These are phyloP conservation scores for Argyrosomus japonicus DNA, from an alignment of 2,113 vertebrate species.

Conservation along the genomic window DNA sequence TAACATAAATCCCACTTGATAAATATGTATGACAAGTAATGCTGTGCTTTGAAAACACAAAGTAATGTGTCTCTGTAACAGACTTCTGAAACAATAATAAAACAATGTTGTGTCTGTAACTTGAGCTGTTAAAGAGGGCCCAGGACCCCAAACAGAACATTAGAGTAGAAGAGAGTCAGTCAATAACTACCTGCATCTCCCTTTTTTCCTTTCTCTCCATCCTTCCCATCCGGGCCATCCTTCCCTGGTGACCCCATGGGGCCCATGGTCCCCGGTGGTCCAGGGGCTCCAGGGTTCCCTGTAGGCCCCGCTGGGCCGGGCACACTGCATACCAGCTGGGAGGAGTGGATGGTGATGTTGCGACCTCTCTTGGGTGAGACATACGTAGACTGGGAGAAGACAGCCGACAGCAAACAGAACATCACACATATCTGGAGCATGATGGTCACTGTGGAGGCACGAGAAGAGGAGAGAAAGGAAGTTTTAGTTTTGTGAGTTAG, in stretches of 20 bases:
- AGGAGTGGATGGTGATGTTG: slow-evolving; percentile 84
- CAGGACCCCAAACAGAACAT: not conserved
- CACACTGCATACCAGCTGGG: slow-evolving; percentile 90
- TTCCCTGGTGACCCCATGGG: slow-evolving; percentile 91
- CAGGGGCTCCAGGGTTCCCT: slow-evolving; percentile 87
- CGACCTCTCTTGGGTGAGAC: slow-evolving; percentile 76
- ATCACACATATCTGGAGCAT: slow-evolving; percentile 87
- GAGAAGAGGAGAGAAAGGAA: not conserved
- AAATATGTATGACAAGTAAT: not conserved
- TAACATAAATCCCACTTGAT: not conserved
- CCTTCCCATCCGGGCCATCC: slow-evolving; percentile 91
- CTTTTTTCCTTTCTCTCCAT: slow-evolving; percentile 88
- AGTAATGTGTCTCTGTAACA: not conserved
- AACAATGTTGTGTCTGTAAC: not conserved
- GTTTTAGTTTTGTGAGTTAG: not conserved
- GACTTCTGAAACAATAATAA: not conserved
- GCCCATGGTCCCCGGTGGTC: slow-evolving; percentile 87
- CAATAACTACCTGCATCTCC: slow-evolving; percentile 87
- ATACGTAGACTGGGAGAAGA: slow-evolving; percentile 83
- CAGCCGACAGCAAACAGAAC: slow-evolving; percentile 84
- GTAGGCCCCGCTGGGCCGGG: slow-evolving; percentile 90
- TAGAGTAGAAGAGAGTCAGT: not conserved
- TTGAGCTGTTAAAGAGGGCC: not conserved
- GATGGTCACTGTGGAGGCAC: slow-evolving; percentile 76
- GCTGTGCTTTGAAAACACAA: not conserved